Percentiles rank a stretch among this genome's conserved stretches.
Conservation (phyloP, 2,888 invertebrate genomes). For the Apamea crenata region DNA sequence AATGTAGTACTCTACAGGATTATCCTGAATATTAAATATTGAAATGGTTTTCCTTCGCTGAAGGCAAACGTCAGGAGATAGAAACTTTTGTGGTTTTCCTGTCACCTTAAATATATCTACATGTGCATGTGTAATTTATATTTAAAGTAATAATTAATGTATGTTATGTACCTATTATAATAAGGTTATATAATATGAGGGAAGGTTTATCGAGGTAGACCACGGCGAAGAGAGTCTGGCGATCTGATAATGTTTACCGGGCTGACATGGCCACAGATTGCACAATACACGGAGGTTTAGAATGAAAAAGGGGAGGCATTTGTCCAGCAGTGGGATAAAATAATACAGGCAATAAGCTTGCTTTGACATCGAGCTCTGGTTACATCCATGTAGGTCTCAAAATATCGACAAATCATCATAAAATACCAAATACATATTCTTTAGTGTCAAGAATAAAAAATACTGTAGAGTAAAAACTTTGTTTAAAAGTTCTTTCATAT, state of each 20-base stretch:
- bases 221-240: background rate
- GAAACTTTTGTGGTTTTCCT: constrained; percentile 63
- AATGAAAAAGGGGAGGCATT: background rate
- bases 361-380: background rate
- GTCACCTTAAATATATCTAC: constrained; percentile 44
- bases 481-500: constrained; percentile 9
- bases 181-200: background rate
- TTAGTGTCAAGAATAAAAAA: background rate
- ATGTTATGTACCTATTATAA: background rate
- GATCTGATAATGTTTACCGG: background rate
- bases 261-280: background rate
- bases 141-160: background rate
- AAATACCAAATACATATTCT: background rate
- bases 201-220: background rate
- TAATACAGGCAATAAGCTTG: background rate
- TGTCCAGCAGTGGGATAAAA: background rate
- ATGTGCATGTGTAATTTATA: constrained; percentile 5
- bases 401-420: background rate
- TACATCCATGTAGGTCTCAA: background rate
- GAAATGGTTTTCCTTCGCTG: constrained; percentile 52
- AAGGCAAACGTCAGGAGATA: constrained; percentile 45
- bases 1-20: background rate
- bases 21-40: background rate
- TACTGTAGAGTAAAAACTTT: background rate
- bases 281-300: background rate